A percentile compares a stretch with the other conserved stretches of the same genome.
Conservation (phyloP, 2,113 vertebrate genomes). For the Daboia siamensis region DNA sequence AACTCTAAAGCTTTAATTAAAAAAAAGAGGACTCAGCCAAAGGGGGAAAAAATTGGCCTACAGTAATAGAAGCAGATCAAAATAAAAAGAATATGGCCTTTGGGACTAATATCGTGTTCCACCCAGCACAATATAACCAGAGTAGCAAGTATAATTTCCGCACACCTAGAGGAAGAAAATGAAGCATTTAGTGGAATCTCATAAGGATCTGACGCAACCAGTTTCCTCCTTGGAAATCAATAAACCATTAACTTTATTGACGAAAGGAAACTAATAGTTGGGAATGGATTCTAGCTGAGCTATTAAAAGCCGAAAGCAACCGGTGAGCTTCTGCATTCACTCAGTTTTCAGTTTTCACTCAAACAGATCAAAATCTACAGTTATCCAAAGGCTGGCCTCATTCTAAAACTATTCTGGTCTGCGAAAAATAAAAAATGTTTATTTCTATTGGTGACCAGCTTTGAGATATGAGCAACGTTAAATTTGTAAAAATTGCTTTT, state of each 20-base stretch:
- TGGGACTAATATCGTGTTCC: not conserved
- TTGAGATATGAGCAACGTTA: not conserved
- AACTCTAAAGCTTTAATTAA: not conserved
- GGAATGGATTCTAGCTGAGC: not conserved
- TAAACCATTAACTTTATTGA: not conserved
- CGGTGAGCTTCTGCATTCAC: not conserved
- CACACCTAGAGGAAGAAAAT: not conserved
- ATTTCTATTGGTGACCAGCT: not conserved
- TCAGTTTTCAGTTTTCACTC: not conserved
- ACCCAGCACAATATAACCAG: not conserved
- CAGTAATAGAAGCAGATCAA: not conserved
- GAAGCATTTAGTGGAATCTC: not conserved
- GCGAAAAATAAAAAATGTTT: not conserved
- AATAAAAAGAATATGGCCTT: not conserved
- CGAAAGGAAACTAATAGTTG: not conserved
- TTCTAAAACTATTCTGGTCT: not conserved
- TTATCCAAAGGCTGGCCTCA: not conserved
- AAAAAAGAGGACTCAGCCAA: not conserved
- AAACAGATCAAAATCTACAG: not conserved
- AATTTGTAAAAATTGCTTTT: not conserved
- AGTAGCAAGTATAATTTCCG: not conserved
- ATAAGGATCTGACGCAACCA: not conserved
- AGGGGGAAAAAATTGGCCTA: not conserved
- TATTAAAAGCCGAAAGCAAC: not conserved
- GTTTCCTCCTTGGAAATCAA: not conserved